A percentile compares a stretch with the other conserved stretches of the same genome.
Conservation (phyloP, 2,797 vertebrate species). For the Meriones psammophilus region DNA sequence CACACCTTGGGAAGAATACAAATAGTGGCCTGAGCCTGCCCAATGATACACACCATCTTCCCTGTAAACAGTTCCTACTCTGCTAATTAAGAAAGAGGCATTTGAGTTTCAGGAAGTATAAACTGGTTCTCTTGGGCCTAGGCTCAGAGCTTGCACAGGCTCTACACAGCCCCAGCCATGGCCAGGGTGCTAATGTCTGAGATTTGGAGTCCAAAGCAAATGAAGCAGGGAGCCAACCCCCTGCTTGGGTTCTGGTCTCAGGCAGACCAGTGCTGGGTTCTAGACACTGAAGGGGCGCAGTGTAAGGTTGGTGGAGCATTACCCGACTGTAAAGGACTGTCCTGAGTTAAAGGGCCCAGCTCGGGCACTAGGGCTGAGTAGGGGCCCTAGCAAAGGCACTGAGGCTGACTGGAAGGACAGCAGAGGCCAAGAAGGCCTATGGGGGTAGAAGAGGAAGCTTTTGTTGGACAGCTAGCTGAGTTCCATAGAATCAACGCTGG, state of each 20-base stretch:
- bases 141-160: not conserved
- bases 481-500: conserved; percentile 92
- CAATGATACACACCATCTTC: not conserved
- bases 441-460: not conserved
- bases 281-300: not conserved
- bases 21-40: not conserved
- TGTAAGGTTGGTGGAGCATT: not conserved
- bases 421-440: not conserved
- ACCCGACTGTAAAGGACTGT: not conserved
- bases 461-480: conserved; percentile 88
- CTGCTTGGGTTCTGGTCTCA: not conserved
- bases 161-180: not conserved
- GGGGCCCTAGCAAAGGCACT: conserved; percentile 67
- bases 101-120: not conserved
- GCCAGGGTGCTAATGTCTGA: not conserved
- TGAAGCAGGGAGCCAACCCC: not conserved
- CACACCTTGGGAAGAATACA: not conserved
- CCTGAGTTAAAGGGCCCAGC: conserved; percentile 67
- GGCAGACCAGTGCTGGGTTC: not conserved
- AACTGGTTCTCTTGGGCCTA: not conserved
- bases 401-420: not conserved
- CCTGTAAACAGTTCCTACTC: not conserved
- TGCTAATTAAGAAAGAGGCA: not conserved
- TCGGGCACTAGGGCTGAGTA: not conserved
- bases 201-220: not conserved